These are phyloP conservation scores for Abscondita cerata DNA, from an alignment of 2,888 invertebrate genomes.

Conservation along the genomic window DNA sequence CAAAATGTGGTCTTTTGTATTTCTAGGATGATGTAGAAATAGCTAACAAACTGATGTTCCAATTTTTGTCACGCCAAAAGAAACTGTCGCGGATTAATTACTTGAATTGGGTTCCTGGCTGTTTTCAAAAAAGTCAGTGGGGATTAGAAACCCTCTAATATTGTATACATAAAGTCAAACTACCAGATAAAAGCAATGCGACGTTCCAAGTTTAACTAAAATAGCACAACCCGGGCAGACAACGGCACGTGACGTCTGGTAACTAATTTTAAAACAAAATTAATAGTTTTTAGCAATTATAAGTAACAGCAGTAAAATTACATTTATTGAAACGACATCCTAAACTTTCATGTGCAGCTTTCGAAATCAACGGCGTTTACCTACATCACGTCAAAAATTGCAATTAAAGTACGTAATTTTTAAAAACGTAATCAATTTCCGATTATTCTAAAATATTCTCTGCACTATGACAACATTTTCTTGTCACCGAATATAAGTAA, in stretches of 20 bases:
- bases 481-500: constrained; percentile 5
- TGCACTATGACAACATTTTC: constrained; percentile 1
- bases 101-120: neutral
- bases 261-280: constrained; percentile 31
- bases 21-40: neutral
- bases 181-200: constrained; percentile 19
- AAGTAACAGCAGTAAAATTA: constrained; percentile 3
- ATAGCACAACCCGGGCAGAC: constrained; percentile 33
- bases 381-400: constrained; percentile 20
- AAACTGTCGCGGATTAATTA: neutral
- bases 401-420: constrained; percentile 17
- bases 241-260: constrained; percentile 30
- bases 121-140: constrained; percentile 7
- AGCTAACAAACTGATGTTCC: neutral
- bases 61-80: neutral
- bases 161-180: constrained; percentile 16
- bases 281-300: constrained; percentile 25
- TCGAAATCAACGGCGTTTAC: constrained; percentile 11
- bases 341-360: neutral
- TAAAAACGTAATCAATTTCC: constrained; percentile 12
- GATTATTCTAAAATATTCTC: constrained; percentile 19
- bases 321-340: neutral
- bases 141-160: constrained; percentile 3
- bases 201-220: constrained; percentile 25
- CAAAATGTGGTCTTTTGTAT: neutral